phyloP scores from a whole-genome alignment of 2,888 invertebrate genomes.

The Monoplex corrugatus region DNA sequence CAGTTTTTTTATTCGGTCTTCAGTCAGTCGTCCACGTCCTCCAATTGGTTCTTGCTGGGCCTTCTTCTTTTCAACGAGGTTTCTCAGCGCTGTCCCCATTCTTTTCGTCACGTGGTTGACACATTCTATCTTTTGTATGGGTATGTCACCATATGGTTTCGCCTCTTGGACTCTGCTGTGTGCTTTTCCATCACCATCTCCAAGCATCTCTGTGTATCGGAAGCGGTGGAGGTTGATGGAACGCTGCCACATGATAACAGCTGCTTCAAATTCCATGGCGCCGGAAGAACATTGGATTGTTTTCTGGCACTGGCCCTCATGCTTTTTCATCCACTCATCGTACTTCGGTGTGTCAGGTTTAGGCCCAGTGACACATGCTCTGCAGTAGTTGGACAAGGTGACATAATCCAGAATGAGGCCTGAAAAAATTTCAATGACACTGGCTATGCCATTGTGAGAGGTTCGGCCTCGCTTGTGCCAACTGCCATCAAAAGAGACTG shows the following conservation, averaged over 20 bases:
- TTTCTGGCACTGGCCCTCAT: slow-evolving; percentile 6
- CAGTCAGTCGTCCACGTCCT: slow-evolving; percentile 36
- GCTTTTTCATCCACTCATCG: neutral
- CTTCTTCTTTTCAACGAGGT: slow-evolving; percentile 6
- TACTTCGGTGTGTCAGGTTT: neutral
- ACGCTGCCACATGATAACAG: neutral
- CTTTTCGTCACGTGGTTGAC: slow-evolving; percentile 32
- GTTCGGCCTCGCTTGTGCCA: slow-evolving; percentile 40
- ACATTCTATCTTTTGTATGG: neutral
- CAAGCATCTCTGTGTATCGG: neutral
- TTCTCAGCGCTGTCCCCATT: slow-evolving; percentile 32
- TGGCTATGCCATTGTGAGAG: slow-evolving; percentile 30
- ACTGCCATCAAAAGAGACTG: slow-evolving; percentile 44
- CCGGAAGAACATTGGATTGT: neutral
- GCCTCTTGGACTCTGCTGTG: neutral
- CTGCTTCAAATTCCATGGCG: slow-evolving; percentile 41
- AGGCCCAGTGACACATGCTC: slow-evolving; percentile 12
- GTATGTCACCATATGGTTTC: neutral
- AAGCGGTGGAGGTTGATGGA: slow-evolving; percentile 26
- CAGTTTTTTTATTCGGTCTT: neutral
- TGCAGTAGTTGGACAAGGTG: slow-evolving; percentile 38
- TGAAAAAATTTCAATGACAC: slow-evolving; percentile 31
- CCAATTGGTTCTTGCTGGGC: slow-evolving; percentile 8
- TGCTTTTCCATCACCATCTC: slow-evolving; percentile 22
- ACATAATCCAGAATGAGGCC: slow-evolving; percentile 42